phyloP scores from a whole-genome alignment of 2,888 invertebrate genomes.

The Callyntrura sp. region DNA sequence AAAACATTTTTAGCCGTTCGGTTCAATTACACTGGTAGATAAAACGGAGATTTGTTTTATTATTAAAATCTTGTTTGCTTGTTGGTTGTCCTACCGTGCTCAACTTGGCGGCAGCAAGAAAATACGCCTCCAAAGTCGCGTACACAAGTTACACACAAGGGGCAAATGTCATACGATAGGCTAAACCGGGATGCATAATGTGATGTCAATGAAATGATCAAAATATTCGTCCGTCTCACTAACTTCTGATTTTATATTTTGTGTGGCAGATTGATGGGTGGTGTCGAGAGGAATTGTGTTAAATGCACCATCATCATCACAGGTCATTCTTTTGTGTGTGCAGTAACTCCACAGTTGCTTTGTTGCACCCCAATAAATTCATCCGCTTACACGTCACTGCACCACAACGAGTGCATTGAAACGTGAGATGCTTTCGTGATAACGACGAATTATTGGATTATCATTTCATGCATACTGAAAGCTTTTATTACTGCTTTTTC shows the following conservation, averaged over 20 bases:
- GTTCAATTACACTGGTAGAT: constrained; percentile 30
- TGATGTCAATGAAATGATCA: not conserved
- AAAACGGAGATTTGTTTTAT: not conserved
- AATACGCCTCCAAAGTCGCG: not conserved
- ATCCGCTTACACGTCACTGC: not conserved
- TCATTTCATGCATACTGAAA: constrained; percentile 1
- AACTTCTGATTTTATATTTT: not conserved
- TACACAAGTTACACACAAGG: not conserved
- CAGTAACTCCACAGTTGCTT: not conserved
- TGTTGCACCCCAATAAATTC: not conserved
- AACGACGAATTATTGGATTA: constrained; percentile 28
- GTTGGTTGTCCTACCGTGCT: not conserved
- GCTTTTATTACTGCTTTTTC: not conserved
- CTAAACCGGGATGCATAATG: not conserved
- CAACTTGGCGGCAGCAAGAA: constrained; percentile 5
- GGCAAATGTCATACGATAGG: not conserved
- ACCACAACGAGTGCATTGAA: not conserved
- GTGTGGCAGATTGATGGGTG: constrained; percentile 45
- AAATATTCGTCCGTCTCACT: not conserved
- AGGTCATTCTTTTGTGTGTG: not conserved
- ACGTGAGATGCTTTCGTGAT: not conserved
- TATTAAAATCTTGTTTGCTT: constrained; percentile 29
- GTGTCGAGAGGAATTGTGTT: not conserved
- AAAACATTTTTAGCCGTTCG: not conserved
- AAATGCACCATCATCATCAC: not conserved